Base-by-base conservation (phyloP, 2,888 invertebrate species). In the Dryomyza anilis region DNA sequence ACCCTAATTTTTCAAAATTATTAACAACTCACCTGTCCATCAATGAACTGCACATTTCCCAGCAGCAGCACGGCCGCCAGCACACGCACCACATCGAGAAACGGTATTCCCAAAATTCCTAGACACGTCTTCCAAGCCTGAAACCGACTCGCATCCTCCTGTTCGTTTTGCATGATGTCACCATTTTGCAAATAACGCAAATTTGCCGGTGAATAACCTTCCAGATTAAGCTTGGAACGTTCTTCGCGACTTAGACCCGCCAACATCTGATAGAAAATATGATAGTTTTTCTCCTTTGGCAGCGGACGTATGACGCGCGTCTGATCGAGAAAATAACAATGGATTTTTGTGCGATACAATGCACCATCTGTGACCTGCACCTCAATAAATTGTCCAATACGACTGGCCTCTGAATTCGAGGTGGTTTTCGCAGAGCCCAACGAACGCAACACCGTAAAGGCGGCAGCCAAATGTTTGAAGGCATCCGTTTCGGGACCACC, bases 301-400 rank as follows among this genome's bases (percentile, higher is more conserved):
- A 93, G 86, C 23, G 94, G 94, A 39, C 91, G 87, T 71, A 95
- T 94, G 61, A 96, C 95, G 68, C 96, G 89, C 57, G 94, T 94
- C 85, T 96, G 94, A 82, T 97, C 96, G 78, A 96, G 86, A 84
- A 96, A 96, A 84, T 96, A 96, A 84, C 96, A 96, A 83, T 96
- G 96, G 77, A 97, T 95, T 86, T 96, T 96, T 45, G 96, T 96
- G 79, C 96, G 89, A 85, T 96, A 95, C 63, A 97, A 86, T 59
- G 95, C 95, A 70, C 96, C 95, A 82, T 96, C 96, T 48, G 95
- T 95, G 72, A 97, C 95, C 85, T 96, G 95, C 70, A 96, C 95
- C 85, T 97, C 96, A 77, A 96, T 95, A 83, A 96, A 96, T 84
- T 96, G 95, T 19, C 96, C 96, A 84, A 96, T 95, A 84, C 96